Base-by-base conservation (phyloP, 1,140 invertebrate species). In the Eupristina koningsbergeri region DNA sequence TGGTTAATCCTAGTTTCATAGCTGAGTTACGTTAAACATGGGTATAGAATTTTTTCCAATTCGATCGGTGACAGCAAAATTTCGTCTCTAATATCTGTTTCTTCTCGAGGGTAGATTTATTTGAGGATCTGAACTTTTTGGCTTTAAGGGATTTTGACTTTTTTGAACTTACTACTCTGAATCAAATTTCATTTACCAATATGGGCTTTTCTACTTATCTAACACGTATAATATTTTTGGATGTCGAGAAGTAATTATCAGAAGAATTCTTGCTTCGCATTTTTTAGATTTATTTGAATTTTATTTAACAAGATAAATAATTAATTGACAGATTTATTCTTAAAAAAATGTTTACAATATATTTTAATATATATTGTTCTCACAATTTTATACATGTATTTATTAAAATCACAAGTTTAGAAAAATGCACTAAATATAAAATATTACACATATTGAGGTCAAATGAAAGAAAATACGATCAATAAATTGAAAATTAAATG, bases 1-100 rank as follows among this genome's bases (percentile, higher is more conserved):
- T 34, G n/a, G 71, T 80, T 84, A 84, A 84, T 84, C 82, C 53
- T 50, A 31, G 45, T 80, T 80, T 84, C 69, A 76, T 64, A 41
- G 58, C 71, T 84, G 78, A 75, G 71, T 71, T 29, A 71, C 50
- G 74, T 84, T 63, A 36, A 1, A 7, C 0, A 41, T 58, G 29
- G 34, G 45, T 22, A 0, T 74, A 19, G 0, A 67, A 47, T 50
- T 41, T 80, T 84, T 71, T 34, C 71, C 22, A 84, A 75, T 26
- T 80, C 41, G 67, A 80, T 74, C 41, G 67, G 80, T 61, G 83
- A 80, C 74, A 75, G 71, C 39, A 53, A 80, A 80, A 80, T 84
- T 71, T 71, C n/a, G 45, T 45, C 81, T 71, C 61, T 63, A 53
- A 73, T 47, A 53, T 31, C 64, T 15, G 78, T 13, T 45, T 58